Evolutionary conservation across 2,888 invertebrate genomes (phyloP), one percentile per base, ranked within the genome.

Genomic region (Mesoligia furuncula): DNA sequence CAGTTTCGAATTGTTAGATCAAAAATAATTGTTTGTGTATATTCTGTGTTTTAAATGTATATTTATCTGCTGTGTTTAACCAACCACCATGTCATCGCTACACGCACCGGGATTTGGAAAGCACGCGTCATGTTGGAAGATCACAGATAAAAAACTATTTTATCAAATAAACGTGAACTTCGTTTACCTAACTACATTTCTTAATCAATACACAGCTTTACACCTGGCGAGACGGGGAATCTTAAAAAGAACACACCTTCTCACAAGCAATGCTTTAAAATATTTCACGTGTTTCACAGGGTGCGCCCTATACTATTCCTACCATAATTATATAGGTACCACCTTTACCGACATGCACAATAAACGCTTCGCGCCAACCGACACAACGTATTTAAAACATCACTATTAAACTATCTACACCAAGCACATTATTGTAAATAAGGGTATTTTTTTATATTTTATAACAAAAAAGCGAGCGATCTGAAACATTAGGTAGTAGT

Each of bases 11-110:
- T 69, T 27, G 2, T 65, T 31, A n/a, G 4, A 61, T 24, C 45
- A 51, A 59, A 51, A 82, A 6, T 39, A 31, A 48, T 54, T n/a
- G 24, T 36, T 74, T 31, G n/a, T 57, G 11, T 57, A 36, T 20
- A 42, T n/a, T 48, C 1, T 71, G 31, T 64, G n/a, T n/a, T 54
- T 20, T 57, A 27, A 70, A 20, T 71, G 20, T 85, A 27, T 68
- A 31, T 27, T n/a, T 69, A 69, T 78, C 9, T 61, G 24, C 69
- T 77, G 72, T 83, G 77, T 84, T 73, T 81, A 79, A 78, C 77
- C 92, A 93, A 93, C 94, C 95, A 94, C 93, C 91, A 89, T 93
- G 94, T 93, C 93, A 90, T 88, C 85, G 88, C 87, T 83, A 85
- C 72, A 84, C 89, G 90, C 89, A 89, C 89, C 68, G 84, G 86